Evolutionary conservation across 2,113 vertebrate species (phyloP), one percentile per base, ranked within the genome.

Genomic region (Corythaixoides concolor): DNA sequence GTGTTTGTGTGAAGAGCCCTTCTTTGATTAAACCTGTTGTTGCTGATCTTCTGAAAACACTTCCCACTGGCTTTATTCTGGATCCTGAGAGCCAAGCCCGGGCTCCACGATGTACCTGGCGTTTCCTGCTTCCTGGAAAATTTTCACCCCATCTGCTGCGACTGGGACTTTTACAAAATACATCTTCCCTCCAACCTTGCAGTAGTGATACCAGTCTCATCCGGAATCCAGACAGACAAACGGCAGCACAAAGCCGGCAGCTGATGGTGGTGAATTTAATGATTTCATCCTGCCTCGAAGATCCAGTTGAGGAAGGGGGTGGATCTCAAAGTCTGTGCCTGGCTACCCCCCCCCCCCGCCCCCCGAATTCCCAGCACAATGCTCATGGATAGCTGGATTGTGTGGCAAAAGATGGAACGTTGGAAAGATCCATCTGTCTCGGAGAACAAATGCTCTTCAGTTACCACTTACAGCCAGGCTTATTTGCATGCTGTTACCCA

Each of bases 301-400:
- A 32, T 8, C 26, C 75, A 15, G 9, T n/a, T 37, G 37, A 60
- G 19, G 35, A 45, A 39, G 10, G 14, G 15, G 17, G 45, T 39
- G 10, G 6, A 10, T 50, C 47, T 73, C 32, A 52, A 64, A 62
- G 8, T 5, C 16, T 24, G 12, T 50, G 43, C 75, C 47, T 47
- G 24, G 0, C 37, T n/a, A 35, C 81, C 17, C 26, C 41, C 16
- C 8, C 2, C 4, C 1, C 0, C 5, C n/a, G n/a, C 5, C 27
- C 11, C 14, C 11, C 14, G 21, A 16, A 23, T 79, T 75, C 60
- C 73, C 56, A 68, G 73, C 60, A 53, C 14, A 26, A 8, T 27
- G 49, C 56, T 66, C 47, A 1, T 2, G 23, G 23, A 47, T 73
- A 59, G 47, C 72, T 52, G 18, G 41, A 13, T 5, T 30, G 52